These are phyloP conservation scores for Calliphora vicina DNA, from an alignment of 1,140 invertebrate species.

Conservation along the genomic window DNA sequence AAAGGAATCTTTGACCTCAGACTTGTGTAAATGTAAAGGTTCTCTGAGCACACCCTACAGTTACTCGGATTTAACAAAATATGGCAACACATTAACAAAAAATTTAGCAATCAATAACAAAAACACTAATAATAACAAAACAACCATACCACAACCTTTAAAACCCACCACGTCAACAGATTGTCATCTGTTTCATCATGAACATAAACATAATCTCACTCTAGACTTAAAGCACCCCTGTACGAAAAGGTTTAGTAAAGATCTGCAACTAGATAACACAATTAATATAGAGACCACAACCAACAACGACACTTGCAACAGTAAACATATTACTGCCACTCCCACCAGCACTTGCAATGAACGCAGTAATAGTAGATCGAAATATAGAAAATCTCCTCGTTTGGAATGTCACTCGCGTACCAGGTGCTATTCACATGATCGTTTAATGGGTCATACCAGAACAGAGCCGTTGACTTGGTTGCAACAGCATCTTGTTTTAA, in stretches of 20 bases:
- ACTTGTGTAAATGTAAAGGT: neutral
- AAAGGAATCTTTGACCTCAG: neutral
- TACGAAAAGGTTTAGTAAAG: neutral
- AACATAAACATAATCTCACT: neutral
- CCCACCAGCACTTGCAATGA: neutral
- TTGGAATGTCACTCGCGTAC: neutral
- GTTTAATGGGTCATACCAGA: constrained; percentile 35
- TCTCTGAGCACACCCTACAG: neutral
- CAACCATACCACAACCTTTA: constrained; percentile 3
- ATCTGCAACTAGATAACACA: neutral
- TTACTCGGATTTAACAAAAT: neutral
- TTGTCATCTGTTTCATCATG: neutral
- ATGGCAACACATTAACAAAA: constrained; percentile 14
- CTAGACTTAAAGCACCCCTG: constrained; percentile 10
- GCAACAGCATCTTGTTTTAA: constrained; percentile 62
- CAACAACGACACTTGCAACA: neutral
- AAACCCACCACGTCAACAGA: neutral
- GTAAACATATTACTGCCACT: no score
- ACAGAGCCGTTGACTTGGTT: constrained; percentile 60
- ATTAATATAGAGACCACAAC: neutral
- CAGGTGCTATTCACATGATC: neutral
- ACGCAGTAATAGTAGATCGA: neutral
- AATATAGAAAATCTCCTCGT: neutral
- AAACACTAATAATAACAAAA: neutral
- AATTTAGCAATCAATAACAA: neutral